A percentile compares a stretch with the other conserved stretches of the same genome.
These are phyloP conservation scores for Ferrisia virgata DNA, from an alignment of 2,888 invertebrate genomes.

Conservation along the genomic window DNA sequence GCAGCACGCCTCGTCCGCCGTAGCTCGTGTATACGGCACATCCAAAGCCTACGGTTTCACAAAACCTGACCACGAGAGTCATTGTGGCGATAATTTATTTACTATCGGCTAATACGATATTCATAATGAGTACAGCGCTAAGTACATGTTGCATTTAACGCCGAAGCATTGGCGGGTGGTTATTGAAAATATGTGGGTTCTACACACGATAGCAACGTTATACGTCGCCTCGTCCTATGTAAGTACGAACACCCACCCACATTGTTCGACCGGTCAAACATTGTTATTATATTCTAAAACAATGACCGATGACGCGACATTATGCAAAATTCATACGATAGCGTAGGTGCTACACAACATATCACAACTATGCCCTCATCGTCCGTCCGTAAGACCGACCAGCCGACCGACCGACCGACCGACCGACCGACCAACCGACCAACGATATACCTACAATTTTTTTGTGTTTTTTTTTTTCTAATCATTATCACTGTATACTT, in stretches of 20 bases:
- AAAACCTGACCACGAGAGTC: not conserved
- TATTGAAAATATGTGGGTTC: slow-evolving; percentile 45
- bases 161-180: slow-evolving; percentile 43
- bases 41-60: not conserved
- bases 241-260: slow-evolving; percentile 39
- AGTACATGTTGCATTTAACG: slow-evolving; percentile 38
- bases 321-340: slow-evolving; percentile 45
- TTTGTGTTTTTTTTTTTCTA: not conserved
- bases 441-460: no score
- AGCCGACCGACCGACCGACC: not conserved
- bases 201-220: slow-evolving; percentile 1
- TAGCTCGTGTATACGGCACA: no score
- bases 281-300: slow-evolving; percentile 46
- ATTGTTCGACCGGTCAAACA: slow-evolving; percentile 44
- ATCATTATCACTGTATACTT: not conserved
- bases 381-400: not conserved
- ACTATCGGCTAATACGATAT: slow-evolving; percentile 28
- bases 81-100: slow-evolving; percentile 13
- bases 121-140: slow-evolving; percentile 29
- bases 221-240: not conserved
- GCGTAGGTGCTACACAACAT: slow-evolving; percentile 40
- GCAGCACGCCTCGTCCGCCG: no score
- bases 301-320: slow-evolving; percentile 46
- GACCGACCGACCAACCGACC: no score
- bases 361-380: slow-evolving; percentile 40